Conservation (phyloP, 2,797 vertebrate genomes). For the Gephyroberyx darwinii region DNA sequence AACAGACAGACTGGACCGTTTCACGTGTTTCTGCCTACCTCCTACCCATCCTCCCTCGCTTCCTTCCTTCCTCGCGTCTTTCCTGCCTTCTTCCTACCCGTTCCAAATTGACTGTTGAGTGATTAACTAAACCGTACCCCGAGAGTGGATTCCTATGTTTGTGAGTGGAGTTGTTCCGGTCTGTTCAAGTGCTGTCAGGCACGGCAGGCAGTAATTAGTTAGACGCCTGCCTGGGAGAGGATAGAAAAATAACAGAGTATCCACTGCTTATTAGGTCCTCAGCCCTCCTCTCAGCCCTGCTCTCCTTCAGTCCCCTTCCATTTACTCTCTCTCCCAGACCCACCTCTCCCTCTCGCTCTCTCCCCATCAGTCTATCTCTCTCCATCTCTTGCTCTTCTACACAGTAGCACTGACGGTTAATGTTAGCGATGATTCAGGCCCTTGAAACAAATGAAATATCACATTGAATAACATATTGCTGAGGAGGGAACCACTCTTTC, state of each 20-base stretch:
- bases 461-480: conserved; percentile 6
- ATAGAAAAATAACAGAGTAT: conserved; percentile 17
- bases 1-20: too few relatives aligned
- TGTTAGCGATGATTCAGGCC: conserved; percentile 37
- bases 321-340: conserved; percentile 15
- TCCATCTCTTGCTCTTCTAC: background rate
- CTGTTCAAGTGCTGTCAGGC: conserved; percentile 17
- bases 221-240: conserved; percentile 21
- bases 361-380: background rate
- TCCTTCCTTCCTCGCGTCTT: background rate
- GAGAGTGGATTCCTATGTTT: background rate
- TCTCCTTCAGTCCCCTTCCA: conserved; percentile 4
- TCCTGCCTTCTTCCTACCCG: background rate
- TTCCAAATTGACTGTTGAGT: conserved; percentile 36
- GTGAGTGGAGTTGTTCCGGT: background rate
- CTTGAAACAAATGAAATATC: conserved; percentile 41
- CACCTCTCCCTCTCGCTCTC: conserved; percentile 15
- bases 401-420: background rate
- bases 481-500: conserved; percentile 15
- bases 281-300: background rate
- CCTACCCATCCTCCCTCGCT: background rate
- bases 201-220: conserved; percentile 48
- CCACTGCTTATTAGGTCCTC: conserved; percentile 30
- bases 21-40: background rate
- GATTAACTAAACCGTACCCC: conserved; percentile 27